Conservation (phyloP, 2,113 vertebrate genomes). For the Marmota monax region DNA sequence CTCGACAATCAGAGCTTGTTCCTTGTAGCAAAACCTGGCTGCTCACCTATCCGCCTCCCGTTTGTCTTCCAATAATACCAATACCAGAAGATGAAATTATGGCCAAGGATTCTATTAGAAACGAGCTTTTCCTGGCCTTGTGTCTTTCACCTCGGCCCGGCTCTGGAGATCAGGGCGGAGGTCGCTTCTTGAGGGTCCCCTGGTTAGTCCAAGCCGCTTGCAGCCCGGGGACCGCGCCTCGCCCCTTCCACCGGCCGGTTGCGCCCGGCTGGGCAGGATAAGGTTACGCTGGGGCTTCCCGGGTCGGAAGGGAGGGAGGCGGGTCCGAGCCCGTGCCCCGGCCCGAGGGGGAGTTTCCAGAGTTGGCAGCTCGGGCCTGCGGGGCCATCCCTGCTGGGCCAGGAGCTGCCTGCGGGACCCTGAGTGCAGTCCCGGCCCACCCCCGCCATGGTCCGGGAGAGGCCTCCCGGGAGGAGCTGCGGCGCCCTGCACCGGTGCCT, state of each 20-base stretch:
- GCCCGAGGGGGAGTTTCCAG: constrained; percentile 58
- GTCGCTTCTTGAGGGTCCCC: background rate
- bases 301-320: constrained; percentile 51
- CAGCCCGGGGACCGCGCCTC: background rate
- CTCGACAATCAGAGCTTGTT: constrained; percentile 50
- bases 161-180: background rate
- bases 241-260: background rate
- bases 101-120: background rate
- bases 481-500: constrained; percentile 78
- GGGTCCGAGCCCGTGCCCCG: constrained; percentile 56
- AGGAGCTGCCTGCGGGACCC: background rate
- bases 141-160: background rate
- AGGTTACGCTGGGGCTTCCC: constrained; percentile 67
- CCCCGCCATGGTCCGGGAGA: constrained; percentile 76
- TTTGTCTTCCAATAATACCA: background rate
- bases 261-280: constrained; percentile 58
- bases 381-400: background rate
- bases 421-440: background rate
- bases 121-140: background rate
- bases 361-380: background rate
- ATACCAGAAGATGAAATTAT: background rate
- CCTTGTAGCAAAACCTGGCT: constrained; percentile 1
- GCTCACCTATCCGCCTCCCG: constrained; percentile 8
- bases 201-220: background rate
- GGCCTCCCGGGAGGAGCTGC: constrained; percentile 74